These are phyloP conservation scores for Aphyosemion australe DNA, from an alignment of 2,113 vertebrate genomes.

Conservation along the genomic window DNA sequence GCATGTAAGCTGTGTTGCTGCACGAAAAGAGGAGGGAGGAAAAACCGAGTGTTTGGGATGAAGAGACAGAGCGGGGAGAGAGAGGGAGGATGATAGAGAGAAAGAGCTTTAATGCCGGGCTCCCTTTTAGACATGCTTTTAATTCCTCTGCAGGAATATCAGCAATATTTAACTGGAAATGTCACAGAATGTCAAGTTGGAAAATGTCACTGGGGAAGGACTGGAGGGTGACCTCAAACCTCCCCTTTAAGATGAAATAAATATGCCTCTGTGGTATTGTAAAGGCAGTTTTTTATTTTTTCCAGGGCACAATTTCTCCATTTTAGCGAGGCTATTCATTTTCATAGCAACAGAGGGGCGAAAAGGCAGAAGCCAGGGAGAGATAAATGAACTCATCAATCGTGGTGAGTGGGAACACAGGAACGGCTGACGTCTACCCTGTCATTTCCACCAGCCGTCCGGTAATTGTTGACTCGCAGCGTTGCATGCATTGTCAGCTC, in stretches of 20 bases:
- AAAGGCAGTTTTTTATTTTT: slow-evolving; percentile 65
- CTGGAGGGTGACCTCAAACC: slow-evolving; percentile 72
- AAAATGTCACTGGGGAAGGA: slow-evolving; percentile 82
- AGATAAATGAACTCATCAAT: slow-evolving; percentile 86
- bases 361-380: slow-evolving; percentile 79
- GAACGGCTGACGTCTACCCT: slow-evolving; percentile 42
- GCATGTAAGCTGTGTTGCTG: slow-evolving; percentile 61
- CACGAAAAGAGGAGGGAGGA: slow-evolving; percentile 50
- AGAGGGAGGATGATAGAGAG: slow-evolving; percentile 35
- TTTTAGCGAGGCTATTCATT: slow-evolving; percentile 82
- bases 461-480: slow-evolving; percentile 63
- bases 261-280: slow-evolving; percentile 72
- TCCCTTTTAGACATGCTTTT: slow-evolving; percentile 83
- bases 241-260: slow-evolving; percentile 84
- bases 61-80: slow-evolving; percentile 34
- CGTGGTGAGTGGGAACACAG: slow-evolving; percentile 50
- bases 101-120: slow-evolving; percentile 67
- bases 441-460: slow-evolving; percentile 53
- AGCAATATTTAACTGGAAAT: slow-evolving; percentile 89
- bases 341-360: slow-evolving; percentile 75
- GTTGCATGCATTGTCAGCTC: slow-evolving; percentile 8
- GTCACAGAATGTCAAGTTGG: slow-evolving; percentile 87
- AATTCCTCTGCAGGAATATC: slow-evolving; percentile 83
- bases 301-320: slow-evolving; percentile 73
- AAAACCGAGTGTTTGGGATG: slow-evolving; percentile 27